Conservation (phyloP, 2,113 vertebrate genomes). For the Camelus dromedarius region DNA sequence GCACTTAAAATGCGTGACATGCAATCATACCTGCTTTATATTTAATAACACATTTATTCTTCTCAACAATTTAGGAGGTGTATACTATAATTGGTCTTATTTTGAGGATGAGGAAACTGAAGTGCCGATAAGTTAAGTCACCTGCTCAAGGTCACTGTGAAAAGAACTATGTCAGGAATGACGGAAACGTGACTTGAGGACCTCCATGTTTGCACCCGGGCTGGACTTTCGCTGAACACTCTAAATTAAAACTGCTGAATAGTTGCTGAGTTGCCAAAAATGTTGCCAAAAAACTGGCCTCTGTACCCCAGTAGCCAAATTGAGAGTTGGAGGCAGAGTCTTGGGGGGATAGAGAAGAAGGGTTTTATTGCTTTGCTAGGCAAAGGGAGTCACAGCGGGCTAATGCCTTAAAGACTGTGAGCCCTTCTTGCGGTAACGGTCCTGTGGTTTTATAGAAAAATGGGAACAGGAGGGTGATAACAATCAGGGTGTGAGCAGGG, state of each 20-base stretch:
- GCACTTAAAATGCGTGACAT: background rate
- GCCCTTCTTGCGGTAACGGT: too few relatives aligned
- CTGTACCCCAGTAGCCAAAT: too few relatives aligned
- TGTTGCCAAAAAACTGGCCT: too few relatives aligned
- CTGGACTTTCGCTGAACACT: background rate
- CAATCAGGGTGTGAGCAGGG: too few relatives aligned
- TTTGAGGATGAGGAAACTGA: background rate
- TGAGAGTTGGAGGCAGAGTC: too few relatives aligned
- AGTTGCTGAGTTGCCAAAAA: background rate
- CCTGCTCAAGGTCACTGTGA: background rate
- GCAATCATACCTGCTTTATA: background rate
- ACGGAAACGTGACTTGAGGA: background rate
- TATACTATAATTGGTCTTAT: background rate
- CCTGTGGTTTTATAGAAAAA: too few relatives aligned
- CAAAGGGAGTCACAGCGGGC: too few relatives aligned
- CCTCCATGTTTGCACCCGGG: background rate
- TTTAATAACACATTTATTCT: constrained; percentile 38
- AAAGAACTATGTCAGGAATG: background rate
- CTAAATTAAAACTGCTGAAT: background rate
- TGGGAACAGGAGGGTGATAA: too few relatives aligned
- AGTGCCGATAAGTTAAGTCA: background rate
- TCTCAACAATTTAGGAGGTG: background rate
- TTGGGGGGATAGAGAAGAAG: too few relatives aligned
- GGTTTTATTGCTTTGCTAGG: too few relatives aligned
- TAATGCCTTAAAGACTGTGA: too few relatives aligned